phyloP scores from a whole-genome alignment of 2,113 vertebrate species.

The Odocoileus virginianus region DNA sequence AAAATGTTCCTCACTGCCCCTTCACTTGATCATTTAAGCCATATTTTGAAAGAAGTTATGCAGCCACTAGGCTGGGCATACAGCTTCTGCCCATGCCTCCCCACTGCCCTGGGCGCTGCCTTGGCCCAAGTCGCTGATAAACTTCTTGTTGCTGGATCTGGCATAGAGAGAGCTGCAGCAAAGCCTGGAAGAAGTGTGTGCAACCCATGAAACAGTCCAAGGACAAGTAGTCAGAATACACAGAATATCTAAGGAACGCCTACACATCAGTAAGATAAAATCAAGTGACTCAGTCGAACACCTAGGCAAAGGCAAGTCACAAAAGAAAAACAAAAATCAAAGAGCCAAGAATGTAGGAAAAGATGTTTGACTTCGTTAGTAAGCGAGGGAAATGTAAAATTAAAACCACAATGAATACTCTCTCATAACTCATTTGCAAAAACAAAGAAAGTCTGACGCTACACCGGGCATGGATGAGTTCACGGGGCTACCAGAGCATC shows the following conservation, averaged over 20 bases:
- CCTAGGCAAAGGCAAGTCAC: not conserved
- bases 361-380: not conserved
- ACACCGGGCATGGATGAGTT: rapidly evolving
- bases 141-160: not conserved
- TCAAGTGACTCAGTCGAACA: not conserved
- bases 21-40: not conserved
- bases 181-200: not conserved
- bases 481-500: not conserved
- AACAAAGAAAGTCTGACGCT: not conserved
- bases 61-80: not conserved
- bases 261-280: not conserved
- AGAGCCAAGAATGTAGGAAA: not conserved
- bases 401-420: not conserved
- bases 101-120: not conserved
- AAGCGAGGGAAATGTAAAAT: not conserved
- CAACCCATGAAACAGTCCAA: not conserved
- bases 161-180: not conserved
- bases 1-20: not conserved
- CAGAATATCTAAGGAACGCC: not conserved
- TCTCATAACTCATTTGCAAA: not conserved
- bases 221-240: not conserved
- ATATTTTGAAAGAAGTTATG: not conserved
- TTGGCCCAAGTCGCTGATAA: not conserved
- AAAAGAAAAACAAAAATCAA: not conserved
- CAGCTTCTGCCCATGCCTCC: not conserved